phyloP scores from a whole-genome alignment of 2,888 invertebrate species.

The Tipula lateralis region DNA sequence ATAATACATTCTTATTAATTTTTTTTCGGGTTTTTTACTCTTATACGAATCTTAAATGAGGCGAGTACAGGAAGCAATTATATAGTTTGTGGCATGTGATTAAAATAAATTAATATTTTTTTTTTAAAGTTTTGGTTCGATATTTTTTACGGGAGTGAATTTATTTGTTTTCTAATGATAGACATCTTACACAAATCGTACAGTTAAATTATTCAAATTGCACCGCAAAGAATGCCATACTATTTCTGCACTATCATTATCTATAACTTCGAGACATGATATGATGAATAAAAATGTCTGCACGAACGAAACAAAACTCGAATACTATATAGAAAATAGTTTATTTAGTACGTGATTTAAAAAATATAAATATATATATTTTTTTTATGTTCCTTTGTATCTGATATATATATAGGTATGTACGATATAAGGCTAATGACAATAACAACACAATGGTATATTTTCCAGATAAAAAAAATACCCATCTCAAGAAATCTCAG shows the following conservation, averaged over 20 bases:
- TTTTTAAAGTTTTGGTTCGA: background rate
- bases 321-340: constrained; percentile 4
- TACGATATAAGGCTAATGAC: background rate
- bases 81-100: constrained; percentile 13
- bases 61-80: constrained; percentile 24
- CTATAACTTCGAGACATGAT: background rate
- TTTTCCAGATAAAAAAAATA: background rate
- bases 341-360: constrained; percentile 1
- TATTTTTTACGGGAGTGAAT: background rate
- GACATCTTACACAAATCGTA: background rate
- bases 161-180: background rate
- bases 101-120: background rate
- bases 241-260: background rate
- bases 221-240: background rate
- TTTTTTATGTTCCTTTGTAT: background rate
- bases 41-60: constrained; percentile 2
- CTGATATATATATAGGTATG: background rate
- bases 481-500: constrained; percentile 2
- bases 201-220: background rate
- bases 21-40: background rate
- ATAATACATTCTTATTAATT: constrained; percentile 15
- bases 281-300: background rate
- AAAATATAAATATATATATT: background rate
- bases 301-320: background rate
- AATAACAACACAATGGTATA: background rate